phyloP scores from a whole-genome alignment of 2,113 vertebrate genomes.

The Chaetops frenatus region DNA sequence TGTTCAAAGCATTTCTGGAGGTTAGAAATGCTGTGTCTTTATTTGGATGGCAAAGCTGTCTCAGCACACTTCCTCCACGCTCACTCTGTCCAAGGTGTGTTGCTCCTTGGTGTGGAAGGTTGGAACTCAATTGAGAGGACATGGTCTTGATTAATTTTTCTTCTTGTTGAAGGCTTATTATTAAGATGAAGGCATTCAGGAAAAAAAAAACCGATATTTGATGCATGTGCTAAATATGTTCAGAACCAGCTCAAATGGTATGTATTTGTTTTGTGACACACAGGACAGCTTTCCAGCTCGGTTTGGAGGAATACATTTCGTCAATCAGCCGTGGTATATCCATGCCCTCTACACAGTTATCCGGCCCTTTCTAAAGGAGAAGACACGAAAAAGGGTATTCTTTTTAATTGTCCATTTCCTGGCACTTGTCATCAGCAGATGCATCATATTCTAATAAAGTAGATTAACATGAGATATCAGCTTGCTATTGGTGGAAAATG shows the following conservation, averaged over 20 bases:
- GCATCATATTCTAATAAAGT: not conserved
- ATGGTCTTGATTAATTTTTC: not conserved
- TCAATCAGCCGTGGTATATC: conserved; percentile 99
- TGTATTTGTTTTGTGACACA: conserved; percentile 9
- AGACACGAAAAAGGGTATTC: conserved; percentile 95
- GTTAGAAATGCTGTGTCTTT: not conserved
- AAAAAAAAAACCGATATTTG: not conserved
- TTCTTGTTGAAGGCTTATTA: not conserved
- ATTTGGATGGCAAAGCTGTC: not conserved
- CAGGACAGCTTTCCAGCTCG: conserved; percentile 97
- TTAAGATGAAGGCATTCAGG: not conserved
- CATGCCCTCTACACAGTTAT: conserved; percentile 98
- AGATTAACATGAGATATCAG: not conserved
- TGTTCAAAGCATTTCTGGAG: not conserved
- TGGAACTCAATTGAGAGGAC: not conserved
- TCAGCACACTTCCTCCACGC: not conserved
- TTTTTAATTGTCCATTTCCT: not conserved
- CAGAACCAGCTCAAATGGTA: not conserved
- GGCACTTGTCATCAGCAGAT: not conserved
- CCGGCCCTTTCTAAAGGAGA: conserved; percentile 96
- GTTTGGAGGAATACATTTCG: conserved; percentile 98
- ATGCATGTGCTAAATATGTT: not conserved
- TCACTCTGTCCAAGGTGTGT: not conserved
- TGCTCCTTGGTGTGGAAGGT: not conserved
- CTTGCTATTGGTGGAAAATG: not conserved